A percentile compares a stretch with the other conserved stretches of the same genome.
Evolutionary conservation across 2,888 invertebrate species (phyloP).

Genomic region (Brenthis hecate): DNA sequence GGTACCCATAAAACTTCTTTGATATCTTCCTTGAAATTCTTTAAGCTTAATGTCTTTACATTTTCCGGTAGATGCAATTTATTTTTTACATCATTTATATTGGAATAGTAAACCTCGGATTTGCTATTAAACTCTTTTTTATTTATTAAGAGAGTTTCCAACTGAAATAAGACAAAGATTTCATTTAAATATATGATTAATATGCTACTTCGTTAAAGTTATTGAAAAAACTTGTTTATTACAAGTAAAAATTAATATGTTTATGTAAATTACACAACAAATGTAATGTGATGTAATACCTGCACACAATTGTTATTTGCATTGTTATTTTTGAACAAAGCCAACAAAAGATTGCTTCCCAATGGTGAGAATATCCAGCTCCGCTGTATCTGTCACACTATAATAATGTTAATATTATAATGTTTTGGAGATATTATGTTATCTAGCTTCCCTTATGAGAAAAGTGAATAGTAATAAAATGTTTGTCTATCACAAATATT

Average conservation of each 20-base stretch:
- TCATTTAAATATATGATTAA: too few relatives aligned
- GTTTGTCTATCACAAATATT: too few relatives aligned
- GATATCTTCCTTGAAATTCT: background rate
- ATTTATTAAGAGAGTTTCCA: slow-evolving; percentile 3
- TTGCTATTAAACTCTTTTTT: slow-evolving; percentile 8
- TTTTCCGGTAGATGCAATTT: background rate
- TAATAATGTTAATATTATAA: slow-evolving; percentile 14
- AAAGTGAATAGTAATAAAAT: too few relatives aligned
- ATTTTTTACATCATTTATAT: slow-evolving; percentile 10
- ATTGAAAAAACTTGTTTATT: too few relatives aligned
- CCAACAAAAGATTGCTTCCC: slow-evolving; percentile 12
- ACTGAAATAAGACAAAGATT: slow-evolving; percentile 4
- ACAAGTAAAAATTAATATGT: too few relatives aligned
- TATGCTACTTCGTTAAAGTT: too few relatives aligned
- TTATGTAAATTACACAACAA: too few relatives aligned
- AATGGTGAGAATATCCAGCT: slow-evolving; percentile 25
- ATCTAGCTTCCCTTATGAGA: too few relatives aligned
- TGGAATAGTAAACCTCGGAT: slow-evolving; percentile 14
- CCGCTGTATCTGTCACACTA: slow-evolving; percentile 21
- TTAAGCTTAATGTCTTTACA: background rate
- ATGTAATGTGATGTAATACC: background rate
- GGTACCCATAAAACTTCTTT: background rate
- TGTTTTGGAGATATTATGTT: too few relatives aligned
- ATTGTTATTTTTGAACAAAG: slow-evolving; percentile 12
- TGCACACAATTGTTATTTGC: slow-evolving; percentile 13